Evolutionary conservation across 53 echinoderm and acorn worm species (phyloP), one percentile per base, ranked within the genome.

Genomic region (Patiria pectinifera): DNA sequence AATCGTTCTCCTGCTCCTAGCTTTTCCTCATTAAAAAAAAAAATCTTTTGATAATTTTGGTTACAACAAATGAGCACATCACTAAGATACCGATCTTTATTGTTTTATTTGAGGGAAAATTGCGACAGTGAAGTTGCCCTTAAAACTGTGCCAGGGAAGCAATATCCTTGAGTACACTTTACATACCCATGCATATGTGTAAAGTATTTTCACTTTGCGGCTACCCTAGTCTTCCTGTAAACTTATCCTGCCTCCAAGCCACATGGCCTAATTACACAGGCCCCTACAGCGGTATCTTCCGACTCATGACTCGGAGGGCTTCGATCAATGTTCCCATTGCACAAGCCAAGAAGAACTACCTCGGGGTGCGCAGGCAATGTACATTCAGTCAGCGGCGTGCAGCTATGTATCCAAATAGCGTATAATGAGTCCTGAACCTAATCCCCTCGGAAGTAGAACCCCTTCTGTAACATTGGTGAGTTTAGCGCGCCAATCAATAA

Each of bases 401-500:
- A 13, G 6, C 44, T 16, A 19, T 24, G 23, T 48, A 49, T 58
- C 53, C 11, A 24, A n/a, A 53, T 82, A 59, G 48, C 82, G 58
- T 53, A 72, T 86, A 86, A 86, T 86, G 86, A 86, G 48, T 86
- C 49, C 19, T 86, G 72, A 71, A 16, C 22, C 43, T 85, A 85
- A 85, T 85, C 85, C 85, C 11, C 8, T 11, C 35, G 48, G 61
- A 84, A 62, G 14, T 15, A 63, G 23, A 2, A n/a, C 82, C 45
- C 21, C 44, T 58, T 23, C 45, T 48, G 13, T 48, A 66, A 18
- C 62, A 45, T 25, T 46, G 71, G 45, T 0, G 86, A 71, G 71
- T 53, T 78, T 77, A 69, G 77, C 59, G 69, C 69, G 80, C 81
- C 46, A 80, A 90, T 90, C 90, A 81, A 90, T 90, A 90, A 90